Percentiles rank a stretch among this genome's conserved stretches.
phyloP scores from a whole-genome alignment of 2,113 vertebrate genomes.

The Nannospalax galili region DNA sequence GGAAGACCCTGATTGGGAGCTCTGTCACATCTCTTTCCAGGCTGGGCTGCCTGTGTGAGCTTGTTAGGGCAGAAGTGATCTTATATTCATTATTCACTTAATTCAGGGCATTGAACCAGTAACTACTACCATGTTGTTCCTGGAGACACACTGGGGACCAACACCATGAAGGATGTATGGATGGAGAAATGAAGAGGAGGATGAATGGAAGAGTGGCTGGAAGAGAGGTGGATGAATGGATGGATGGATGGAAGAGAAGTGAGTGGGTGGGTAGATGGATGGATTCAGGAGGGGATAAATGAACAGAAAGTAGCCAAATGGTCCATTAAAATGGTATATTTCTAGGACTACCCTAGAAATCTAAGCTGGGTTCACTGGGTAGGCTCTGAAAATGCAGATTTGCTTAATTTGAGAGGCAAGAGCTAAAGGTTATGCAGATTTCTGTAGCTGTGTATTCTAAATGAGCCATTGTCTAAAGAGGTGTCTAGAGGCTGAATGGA shows the following conservation, averaged over 20 bases:
- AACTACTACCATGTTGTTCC: neutral
- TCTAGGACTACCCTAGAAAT: neutral
- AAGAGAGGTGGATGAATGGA: neutral
- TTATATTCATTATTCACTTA: neutral
- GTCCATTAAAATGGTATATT: neutral
- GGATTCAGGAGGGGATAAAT: neutral
- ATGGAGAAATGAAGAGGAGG: no score
- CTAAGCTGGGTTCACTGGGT: neutral
- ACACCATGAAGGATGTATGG: neutral
- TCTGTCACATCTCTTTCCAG: neutral
- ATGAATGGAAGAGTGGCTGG: neutral
- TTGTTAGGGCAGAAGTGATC: neutral
- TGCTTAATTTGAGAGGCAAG: neutral
- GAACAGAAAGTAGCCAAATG: neutral
- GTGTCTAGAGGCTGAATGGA: no score
- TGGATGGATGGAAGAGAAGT: neutral
- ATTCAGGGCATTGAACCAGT: neutral
- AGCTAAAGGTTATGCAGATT: neutral
- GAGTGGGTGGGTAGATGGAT: neutral
- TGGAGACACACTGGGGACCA: neutral
- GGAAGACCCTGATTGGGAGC: neutral
- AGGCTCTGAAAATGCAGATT: neutral
- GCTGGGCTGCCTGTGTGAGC: neutral
- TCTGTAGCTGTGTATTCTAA: neutral
- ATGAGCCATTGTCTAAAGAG: neutral